These are phyloP conservation scores for Cinara cedri DNA, from an alignment of 2,888 invertebrate species.

Conservation along the genomic window DNA sequence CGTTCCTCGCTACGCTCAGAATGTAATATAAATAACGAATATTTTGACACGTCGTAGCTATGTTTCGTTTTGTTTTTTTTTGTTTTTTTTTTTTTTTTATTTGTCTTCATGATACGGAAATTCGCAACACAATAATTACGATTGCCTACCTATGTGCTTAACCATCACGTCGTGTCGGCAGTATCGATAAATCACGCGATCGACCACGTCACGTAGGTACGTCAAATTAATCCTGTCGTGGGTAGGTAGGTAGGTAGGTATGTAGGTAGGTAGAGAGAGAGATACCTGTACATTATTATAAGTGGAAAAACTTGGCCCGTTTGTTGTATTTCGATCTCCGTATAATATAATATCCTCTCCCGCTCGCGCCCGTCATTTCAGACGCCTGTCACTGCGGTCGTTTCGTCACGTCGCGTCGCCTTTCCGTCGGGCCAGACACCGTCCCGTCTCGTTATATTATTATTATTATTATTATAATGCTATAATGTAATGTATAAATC, in stretches of 20 bases:
- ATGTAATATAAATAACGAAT: too few relatives aligned
- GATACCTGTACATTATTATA: neutral
- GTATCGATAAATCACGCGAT: constrained; percentile 27
- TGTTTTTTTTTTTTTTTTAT: too few relatives aligned
- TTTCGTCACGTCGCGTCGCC: constrained; percentile 46
- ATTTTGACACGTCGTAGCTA: too few relatives aligned
- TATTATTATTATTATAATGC: constrained; percentile 11
- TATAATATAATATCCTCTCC: neutral
- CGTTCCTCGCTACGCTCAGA: too few relatives aligned
- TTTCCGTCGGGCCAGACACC: neutral
- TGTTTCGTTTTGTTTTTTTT: too few relatives aligned
- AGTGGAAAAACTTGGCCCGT: constrained; percentile 38
- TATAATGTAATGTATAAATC: neutral
- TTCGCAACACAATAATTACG: too few relatives aligned
- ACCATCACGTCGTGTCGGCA: neutral
- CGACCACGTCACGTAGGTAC: constrained; percentile 22
- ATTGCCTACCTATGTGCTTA: too few relatives aligned
- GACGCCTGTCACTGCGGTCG: constrained; percentile 42
- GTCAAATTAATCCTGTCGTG: constrained; percentile 21
- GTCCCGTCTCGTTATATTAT: neutral
- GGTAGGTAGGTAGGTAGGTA: too few relatives aligned
- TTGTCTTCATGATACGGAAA: too few relatives aligned
- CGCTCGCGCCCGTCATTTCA: neutral
- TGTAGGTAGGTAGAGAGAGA: too few relatives aligned
- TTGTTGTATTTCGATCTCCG: constrained; percentile 29